Base-by-base conservation (phyloP, 2,113 vertebrate species). In the Burhinus bistriatus region DNA sequence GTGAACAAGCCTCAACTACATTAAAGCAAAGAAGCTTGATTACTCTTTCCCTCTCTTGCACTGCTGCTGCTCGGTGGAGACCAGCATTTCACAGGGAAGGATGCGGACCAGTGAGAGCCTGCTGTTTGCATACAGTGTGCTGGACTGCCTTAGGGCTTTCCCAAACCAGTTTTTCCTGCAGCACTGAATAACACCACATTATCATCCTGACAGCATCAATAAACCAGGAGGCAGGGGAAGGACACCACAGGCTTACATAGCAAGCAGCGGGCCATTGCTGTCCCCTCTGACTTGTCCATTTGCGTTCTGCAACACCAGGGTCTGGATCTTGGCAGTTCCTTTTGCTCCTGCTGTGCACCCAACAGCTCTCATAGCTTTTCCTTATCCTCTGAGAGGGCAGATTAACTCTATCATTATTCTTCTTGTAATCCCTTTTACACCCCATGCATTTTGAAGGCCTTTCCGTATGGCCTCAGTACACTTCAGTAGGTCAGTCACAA, bases 201-300 rank as follows among this genome's bases (percentile, higher is more conserved):
- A 69, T 4, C 3, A 62, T 66, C 45, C 40, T 38, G 65, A 49
- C 30, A 69, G 54, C 45, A 22, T 20, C 3, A 1, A 58, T 45
- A 73, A 82, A 17, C 6, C 8, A 76, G 17, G 8, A 61, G 54
- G 36, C 81, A 83, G 15, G 32, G 57, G 71, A 87, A 76, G 30
- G 26, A 23, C 17, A 21, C 32, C 15, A 25, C 14, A 62, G 36
- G 13, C 21, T 90, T 22, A 15, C 30, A 38, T 6, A 69, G 49
- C 32, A 15, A 81, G 47, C 36, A 54, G 32, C 0, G 0, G 6
- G 23, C 29, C 22, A 12, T 29, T 79, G 18, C 70, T 58, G 9
- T 78, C 49, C 80, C 25, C 91, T 87, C 49, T 51, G 58, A 32
- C 22, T 20, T 44, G 38, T 49, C 49, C 27, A 5, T 85, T 90